These are phyloP conservation scores for Neogobius melanostomus DNA, from an alignment of 2,113 vertebrate genomes.

Conservation along the genomic window DNA sequence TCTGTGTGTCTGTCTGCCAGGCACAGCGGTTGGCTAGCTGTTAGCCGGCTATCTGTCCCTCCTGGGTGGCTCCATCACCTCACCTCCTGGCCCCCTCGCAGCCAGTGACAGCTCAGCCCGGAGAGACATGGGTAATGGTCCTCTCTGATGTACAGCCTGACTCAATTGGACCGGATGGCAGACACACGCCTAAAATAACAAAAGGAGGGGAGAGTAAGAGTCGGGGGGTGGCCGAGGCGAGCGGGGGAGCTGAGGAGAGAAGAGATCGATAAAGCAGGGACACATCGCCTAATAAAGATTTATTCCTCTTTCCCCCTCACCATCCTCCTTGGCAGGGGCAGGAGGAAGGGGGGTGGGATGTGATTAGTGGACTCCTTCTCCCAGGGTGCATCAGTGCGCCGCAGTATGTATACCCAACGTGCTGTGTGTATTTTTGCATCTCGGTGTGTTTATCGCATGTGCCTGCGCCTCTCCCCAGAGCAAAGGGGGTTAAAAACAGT, in stretches of 20 bases:
- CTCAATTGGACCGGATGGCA: conserved; percentile 75
- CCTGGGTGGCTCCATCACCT: conserved; percentile 64
- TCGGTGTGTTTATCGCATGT: conserved; percentile 54
- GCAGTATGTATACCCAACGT: conserved; percentile 44
- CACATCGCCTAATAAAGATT: conserved; percentile 79
- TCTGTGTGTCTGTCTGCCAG: conserved; percentile 14
- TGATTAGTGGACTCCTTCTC: conserved; percentile 74
- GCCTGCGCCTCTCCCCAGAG: conserved; percentile 52
- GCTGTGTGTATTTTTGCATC: conserved; percentile 61
- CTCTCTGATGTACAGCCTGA: conserved; percentile 73
- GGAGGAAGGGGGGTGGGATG: conserved; percentile 61
- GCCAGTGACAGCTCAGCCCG: conserved; percentile 65
- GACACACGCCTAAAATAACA: conserved; percentile 78
- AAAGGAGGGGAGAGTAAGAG: conserved; percentile 63
- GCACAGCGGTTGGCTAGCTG: conserved; percentile 29
- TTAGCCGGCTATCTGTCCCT: conserved; percentile 59
- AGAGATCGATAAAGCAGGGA: conserved; percentile 77
- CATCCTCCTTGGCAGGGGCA: conserved; percentile 60
- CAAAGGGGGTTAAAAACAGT: conserved; percentile 67
- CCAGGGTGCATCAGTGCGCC: conserved; percentile 58
- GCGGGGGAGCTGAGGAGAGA: conserved; percentile 58
- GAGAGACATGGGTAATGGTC: conserved; percentile 73
- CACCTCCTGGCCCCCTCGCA: conserved; percentile 51
- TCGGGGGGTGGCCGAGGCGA: conserved; percentile 34
- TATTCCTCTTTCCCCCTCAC: conserved; percentile 62